Evolutionary conservation across 2,888 invertebrate species (phyloP).

Genomic region (Drosophila pegasa): DNA sequence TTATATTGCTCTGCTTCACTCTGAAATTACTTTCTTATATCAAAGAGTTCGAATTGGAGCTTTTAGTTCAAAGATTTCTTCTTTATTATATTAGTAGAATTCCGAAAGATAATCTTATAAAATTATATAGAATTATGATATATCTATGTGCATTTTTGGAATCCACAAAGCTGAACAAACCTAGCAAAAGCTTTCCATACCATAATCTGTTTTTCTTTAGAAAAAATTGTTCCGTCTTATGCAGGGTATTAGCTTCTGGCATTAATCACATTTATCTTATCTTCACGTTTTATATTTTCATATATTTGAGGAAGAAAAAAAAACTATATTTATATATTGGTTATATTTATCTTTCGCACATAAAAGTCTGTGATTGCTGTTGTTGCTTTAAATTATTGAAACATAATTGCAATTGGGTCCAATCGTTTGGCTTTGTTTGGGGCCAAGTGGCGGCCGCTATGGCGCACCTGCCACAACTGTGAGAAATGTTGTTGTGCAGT

Average conservation of each 20-base stretch:
- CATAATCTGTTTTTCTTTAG: not conserved
- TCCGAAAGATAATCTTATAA: too few relatives aligned
- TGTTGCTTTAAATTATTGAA: conserved; percentile 53
- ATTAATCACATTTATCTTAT: not conserved
- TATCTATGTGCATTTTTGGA: too few relatives aligned
- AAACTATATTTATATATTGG: conserved; percentile 5
- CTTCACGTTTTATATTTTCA: not conserved
- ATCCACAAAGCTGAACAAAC: too few relatives aligned
- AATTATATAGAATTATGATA: too few relatives aligned
- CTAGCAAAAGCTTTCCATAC: not conserved
- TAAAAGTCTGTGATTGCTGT: not conserved
- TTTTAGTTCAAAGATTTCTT: too few relatives aligned
- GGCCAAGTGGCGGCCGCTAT: conserved; percentile 63
- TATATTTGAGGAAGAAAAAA: not conserved
- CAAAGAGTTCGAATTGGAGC: too few relatives aligned
- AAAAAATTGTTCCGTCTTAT: too few relatives aligned
- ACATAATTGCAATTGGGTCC: conserved; percentile 42
- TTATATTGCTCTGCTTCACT: too few relatives aligned
- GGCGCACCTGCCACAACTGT: conserved; percentile 66
- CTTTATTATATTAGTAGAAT: too few relatives aligned
- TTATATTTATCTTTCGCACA: conserved; percentile 8
- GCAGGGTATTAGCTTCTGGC: not conserved
- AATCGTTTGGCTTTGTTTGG: conserved; percentile 15
- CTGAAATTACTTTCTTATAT: too few relatives aligned
- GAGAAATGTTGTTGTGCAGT: conserved; percentile 21